A percentile compares a stretch with the other conserved stretches of the same genome.
These are phyloP conservation scores for Drosophila prolongata DNA, from an alignment of 2,888 invertebrate genomes.

Conservation along the genomic window DNA sequence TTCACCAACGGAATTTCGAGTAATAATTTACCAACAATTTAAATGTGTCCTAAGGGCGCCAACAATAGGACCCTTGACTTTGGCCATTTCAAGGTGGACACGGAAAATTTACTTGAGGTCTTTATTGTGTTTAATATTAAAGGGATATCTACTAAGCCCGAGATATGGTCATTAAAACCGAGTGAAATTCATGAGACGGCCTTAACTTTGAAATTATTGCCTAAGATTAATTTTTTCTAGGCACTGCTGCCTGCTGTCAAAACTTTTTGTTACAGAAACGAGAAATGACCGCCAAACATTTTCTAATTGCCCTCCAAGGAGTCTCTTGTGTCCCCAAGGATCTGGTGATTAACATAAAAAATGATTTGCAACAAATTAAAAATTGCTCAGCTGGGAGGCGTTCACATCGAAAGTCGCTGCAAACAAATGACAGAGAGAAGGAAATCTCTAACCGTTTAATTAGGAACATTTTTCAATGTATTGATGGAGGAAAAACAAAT, in stretches of 20 bases:
- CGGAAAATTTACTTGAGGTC: slow-evolving; percentile 9
- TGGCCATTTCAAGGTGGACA: slow-evolving; percentile 14
- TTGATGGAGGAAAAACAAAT: slow-evolving; percentile 36
- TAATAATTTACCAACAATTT: slow-evolving; percentile 49
- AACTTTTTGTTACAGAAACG: slow-evolving; percentile 18
- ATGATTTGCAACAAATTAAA: slow-evolving; percentile 59
- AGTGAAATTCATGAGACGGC: slow-evolving; percentile 50
- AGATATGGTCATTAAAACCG: slow-evolving; percentile 53
- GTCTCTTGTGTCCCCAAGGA: slow-evolving; percentile 17
- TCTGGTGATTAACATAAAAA: slow-evolving; percentile 35
- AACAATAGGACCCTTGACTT: slow-evolving; percentile 28
- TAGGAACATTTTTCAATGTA: slow-evolving; percentile 52
- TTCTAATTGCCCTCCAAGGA: slow-evolving; percentile 68
- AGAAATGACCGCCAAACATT: slow-evolving; percentile 41
- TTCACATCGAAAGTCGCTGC: slow-evolving; percentile 11
- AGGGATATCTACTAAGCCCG: slow-evolving; percentile 9
- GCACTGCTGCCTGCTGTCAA: slow-evolving; percentile 9
- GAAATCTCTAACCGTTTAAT: slow-evolving; percentile 56
- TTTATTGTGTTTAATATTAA: slow-evolving; percentile 6
- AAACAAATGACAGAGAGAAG: slow-evolving; percentile 9
- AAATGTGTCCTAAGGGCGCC: slow-evolving; percentile 27
- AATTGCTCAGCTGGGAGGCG: slow-evolving; percentile 45
- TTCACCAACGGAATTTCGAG: slow-evolving; percentile 31
- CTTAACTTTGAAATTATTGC: slow-evolving; percentile 58
- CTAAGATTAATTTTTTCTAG: slow-evolving; percentile 53